Conservation (phyloP, 1,140 invertebrate species). For the Halotydeus destructor region DNA sequence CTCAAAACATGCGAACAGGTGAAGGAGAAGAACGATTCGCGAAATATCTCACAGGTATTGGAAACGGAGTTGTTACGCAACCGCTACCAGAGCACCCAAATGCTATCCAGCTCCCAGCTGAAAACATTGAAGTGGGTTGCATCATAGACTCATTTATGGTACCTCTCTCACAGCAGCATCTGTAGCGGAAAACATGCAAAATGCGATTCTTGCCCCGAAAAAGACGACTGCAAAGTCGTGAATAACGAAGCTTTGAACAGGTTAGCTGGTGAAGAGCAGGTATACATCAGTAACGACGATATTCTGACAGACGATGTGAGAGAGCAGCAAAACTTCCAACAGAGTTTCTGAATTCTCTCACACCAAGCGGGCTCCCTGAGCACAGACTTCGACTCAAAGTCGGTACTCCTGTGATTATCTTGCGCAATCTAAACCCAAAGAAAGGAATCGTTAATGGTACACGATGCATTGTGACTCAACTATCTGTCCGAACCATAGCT, state of each 20-base stretch:
- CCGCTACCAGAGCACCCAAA: conserved; percentile 1
- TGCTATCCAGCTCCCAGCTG: background rate
- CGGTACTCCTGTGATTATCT: conserved; percentile 22
- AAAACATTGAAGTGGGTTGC: background rate
- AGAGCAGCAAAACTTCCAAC: conserved; percentile 16
- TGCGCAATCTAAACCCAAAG: conserved; percentile 22
- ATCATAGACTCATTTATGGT: background rate
- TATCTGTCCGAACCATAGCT: background rate
- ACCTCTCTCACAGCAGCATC: background rate
- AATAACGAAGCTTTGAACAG: background rate
- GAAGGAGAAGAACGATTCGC: conserved; percentile 5
- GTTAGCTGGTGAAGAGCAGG: background rate
- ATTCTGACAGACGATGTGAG: background rate
- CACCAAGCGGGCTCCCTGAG: conserved; percentile 22
- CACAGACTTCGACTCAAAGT: conserved; percentile 24
- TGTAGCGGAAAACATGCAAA: background rate
- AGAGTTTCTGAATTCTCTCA: conserved; percentile 24
- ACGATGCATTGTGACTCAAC: conserved; percentile 18
- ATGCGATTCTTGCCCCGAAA: conserved; percentile 2
- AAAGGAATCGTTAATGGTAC: conserved; percentile 25
- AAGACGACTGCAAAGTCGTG: background rate
- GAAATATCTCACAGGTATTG: conserved; percentile 11
- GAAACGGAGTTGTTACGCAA: conserved; percentile 2
- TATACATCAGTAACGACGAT: conserved; percentile 1
- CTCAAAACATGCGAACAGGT: conserved; percentile 13